A percentile compares a stretch with the other conserved stretches of the same genome.
These are phyloP conservation scores for Sinella curviseta DNA, from an alignment of 1,140 invertebrate genomes.

Conservation along the genomic window DNA sequence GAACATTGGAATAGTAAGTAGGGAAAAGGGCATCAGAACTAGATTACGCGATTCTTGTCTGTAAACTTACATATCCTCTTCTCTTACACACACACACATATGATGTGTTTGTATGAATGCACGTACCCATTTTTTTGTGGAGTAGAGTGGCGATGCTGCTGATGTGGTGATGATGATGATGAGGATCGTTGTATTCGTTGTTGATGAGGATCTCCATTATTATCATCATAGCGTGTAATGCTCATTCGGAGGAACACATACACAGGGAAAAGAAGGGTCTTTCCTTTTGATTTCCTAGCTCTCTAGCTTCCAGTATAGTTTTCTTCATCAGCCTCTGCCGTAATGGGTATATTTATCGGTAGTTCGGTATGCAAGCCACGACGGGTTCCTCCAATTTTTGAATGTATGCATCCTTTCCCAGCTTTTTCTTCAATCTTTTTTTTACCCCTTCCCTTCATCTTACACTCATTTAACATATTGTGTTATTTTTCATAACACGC, in stretches of 20 bases:
- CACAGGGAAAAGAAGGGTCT: not conserved
- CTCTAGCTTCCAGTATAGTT: not conserved
- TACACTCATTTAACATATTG: too few relatives aligned
- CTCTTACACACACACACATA: too few relatives aligned
- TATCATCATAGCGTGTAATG: too few relatives aligned
- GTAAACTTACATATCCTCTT: too few relatives aligned
- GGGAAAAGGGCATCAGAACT: not conserved
- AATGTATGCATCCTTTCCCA: conserved; percentile 19
- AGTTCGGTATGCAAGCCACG: conserved; percentile 35
- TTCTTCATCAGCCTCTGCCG: too few relatives aligned
- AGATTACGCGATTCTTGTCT: too few relatives aligned
- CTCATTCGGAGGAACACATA: too few relatives aligned
- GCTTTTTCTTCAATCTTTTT: not conserved
- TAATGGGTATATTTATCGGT: not conserved
- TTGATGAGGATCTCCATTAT: too few relatives aligned
- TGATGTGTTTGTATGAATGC: too few relatives aligned
- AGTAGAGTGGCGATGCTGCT: not conserved
- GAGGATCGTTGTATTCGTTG: not conserved
- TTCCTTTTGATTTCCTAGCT: not conserved
- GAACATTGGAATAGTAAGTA: not conserved
- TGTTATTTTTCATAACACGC: too few relatives aligned
- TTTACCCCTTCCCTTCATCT: not conserved
- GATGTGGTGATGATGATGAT: not conserved
- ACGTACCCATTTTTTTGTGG: not conserved
- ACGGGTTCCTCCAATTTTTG: conserved; percentile 25